Evolutionary conservation across 2,888 invertebrate genomes (phyloP), one percentile per base, ranked within the genome.

Genomic region (Agrotis clavis): DNA sequence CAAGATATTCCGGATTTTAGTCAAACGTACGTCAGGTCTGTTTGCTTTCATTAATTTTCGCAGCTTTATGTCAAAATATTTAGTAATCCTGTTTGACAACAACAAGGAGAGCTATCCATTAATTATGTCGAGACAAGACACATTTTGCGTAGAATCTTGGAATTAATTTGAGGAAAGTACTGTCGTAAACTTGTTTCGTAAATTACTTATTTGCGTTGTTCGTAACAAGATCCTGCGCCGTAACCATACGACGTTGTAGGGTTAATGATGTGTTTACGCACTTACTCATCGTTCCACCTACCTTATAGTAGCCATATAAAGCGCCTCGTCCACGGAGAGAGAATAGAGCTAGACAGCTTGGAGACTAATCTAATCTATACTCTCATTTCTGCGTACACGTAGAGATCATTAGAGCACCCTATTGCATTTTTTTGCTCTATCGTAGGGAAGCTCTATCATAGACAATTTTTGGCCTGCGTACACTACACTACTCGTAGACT

Each of bases 111-210:
- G 72, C 62, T 60, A 79, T 68, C 13, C 35, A 77, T 77, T 71
- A 64, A 83, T 76, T 75, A 67, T 62, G 60, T 76, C 19, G 66
- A 56, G 45, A 51, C 73, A 51, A 74, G 60, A 61, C 19, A 71
- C 57, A 74, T 74, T 30, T 66, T 67, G 64, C 67, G 74, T 50
- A 67, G 60, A 61, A 69, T 69, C 63, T 67, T 54, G 41, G 50
- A 48, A 67, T 67, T 75, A 66, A 80, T 82, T 78, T 77, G 53
- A 54, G 59, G 53, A 75, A 79, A 79, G 60, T 64, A 61, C 62
- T 45, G 67, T 72, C 57, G 4, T 61, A 35, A 79, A 63, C 83
- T 71, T 18, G 76, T 77, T 83, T 68, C n/a, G 60, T 71, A 64
- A 74, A 83, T 76, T 65, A n/a, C n/a, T n/a, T n/a, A 79, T 71